Evolutionary conservation across 2,888 invertebrate species (phyloP).

Genomic region (Anthrax anthrax): DNA sequence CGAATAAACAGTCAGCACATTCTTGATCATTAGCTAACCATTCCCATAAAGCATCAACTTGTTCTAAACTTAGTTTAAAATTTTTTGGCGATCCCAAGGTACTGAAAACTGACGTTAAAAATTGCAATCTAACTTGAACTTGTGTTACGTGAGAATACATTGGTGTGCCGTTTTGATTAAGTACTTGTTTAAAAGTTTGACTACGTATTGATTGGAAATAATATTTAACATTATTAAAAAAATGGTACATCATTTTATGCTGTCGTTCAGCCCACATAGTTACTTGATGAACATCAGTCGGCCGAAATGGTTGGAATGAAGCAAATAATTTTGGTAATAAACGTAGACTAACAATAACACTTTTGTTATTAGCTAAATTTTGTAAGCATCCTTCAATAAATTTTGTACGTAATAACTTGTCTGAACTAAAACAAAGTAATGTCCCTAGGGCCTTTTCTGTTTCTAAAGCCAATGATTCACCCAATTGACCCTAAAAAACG

Average conservation of each 20-base stretch:
- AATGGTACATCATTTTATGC: constrained; percentile 83
- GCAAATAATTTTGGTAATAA: constrained; percentile 79
- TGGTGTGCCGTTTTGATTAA: constrained; percentile 28
- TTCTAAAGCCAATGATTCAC: constrained; percentile 83
- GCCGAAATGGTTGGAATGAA: constrained; percentile 79
- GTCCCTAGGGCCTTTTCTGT: constrained; percentile 87
- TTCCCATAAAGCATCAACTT: constrained; percentile 83
- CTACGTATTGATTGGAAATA: constrained; percentile 42
- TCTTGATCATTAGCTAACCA: constrained; percentile 74
- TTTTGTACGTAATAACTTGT: constrained; percentile 78
- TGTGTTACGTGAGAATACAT: constrained; percentile 69
- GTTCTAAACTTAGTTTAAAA: constrained; percentile 70
- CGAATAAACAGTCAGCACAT: constrained; percentile 83
- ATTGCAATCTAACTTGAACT: constrained; percentile 80
- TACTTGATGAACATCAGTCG: constrained; percentile 71
- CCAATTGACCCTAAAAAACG: constrained; percentile 53
- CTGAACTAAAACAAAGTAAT: constrained; percentile 77
- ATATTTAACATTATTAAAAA: constrained; percentile 73
- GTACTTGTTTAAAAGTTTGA: constrained; percentile 17
- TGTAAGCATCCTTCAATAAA: constrained; percentile 90
- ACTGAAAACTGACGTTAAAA: constrained; percentile 84
- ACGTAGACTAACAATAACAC: constrained; percentile 78
- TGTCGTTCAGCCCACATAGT: constrained; percentile 90
- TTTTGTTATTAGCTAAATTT: constrained; percentile 76
- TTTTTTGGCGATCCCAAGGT: constrained; percentile 78